Base-by-base conservation (phyloP, 1,140 invertebrate genomes). In the Drosophila rufa region DNA sequence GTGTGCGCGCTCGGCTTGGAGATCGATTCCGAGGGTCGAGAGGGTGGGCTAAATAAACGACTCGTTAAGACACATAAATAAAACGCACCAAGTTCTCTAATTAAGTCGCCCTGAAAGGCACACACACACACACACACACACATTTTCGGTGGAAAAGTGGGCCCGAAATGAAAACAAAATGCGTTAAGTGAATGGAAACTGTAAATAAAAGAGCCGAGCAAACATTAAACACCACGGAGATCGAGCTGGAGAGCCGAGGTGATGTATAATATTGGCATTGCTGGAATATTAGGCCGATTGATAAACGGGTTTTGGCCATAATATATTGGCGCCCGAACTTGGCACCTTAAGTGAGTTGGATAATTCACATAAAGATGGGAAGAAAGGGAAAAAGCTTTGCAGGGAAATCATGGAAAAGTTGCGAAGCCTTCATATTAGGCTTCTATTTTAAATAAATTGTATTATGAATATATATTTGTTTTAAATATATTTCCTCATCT, bases 61-160 rank as follows among this genome's bases (percentile, higher is more conserved):
- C 80, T 87, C 84, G 83, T 89, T 87, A 83, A 87, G 84, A 87
- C 80, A 83, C 83, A 87, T 87, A 87, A 87, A 87, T 87, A 87
- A 87, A 83, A 89, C 43, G 84, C 83, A 80, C 68, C 76, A 89
- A 85, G 76, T 87, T 89, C 80, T 81, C 83, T 87, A 87, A 87
- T 87, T 87, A 87, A 87, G 83, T 87, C 80, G 84, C 80, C 75
- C 61, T 55, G 60, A 17, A 57, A 71, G 40, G 46, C 22, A 48
- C 12, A 12, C 42, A 22, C 38, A 36, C 6, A 22, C 22, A 22
- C 22, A 22, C 22, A 25, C 22, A 2, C 25, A 11, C 40, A 45
- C n/a, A 27, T 22, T 55, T 53, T 45, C 27, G 30, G 8, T 17
- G 7, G 67, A 42, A 73, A 73, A 73, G 67, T 73, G 69, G 69